Conservation (phyloP, 2,888 invertebrate species). For the Clitarchus hookeri region DNA sequence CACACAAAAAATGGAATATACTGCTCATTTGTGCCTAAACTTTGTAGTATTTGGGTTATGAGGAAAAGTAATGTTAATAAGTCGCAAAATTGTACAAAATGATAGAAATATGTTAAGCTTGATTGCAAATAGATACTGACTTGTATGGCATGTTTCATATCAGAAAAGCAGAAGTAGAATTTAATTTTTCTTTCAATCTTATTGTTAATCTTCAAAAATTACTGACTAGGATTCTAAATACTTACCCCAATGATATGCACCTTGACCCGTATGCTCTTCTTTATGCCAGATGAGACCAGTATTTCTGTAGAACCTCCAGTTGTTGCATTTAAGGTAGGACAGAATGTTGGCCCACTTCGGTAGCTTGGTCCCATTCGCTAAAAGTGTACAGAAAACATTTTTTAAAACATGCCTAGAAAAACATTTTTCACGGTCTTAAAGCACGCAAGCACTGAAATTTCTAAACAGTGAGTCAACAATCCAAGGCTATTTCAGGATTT, state of each 20-base stretch:
- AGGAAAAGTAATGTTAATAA: too few species aligned
- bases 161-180: too few species aligned
- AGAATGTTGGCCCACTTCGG: constrained; percentile 91
- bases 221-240: background rate
- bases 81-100: too few species aligned
- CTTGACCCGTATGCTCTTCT: constrained; percentile 87
- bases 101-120: too few species aligned
- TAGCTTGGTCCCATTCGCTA: constrained; percentile 90
- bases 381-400: constrained; percentile 41
- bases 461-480: background rate
- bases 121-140: too few species aligned
- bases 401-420: background rate
- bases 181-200: too few species aligned
- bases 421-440: background rate
- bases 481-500: too few species aligned
- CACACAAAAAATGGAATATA: too few species aligned
- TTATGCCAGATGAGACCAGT: constrained; percentile 88
- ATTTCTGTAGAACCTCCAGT: constrained; percentile 86
- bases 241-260: constrained; percentile 87
- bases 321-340: constrained; percentile 91
- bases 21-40: too few species aligned
- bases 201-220: background rate
- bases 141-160: too few species aligned
- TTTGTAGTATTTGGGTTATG: too few species aligned
- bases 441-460: background rate